These are phyloP conservation scores for Hymenochirus boettgeri DNA, from an alignment of 2,113 vertebrate genomes.

Conservation along the genomic window DNA sequence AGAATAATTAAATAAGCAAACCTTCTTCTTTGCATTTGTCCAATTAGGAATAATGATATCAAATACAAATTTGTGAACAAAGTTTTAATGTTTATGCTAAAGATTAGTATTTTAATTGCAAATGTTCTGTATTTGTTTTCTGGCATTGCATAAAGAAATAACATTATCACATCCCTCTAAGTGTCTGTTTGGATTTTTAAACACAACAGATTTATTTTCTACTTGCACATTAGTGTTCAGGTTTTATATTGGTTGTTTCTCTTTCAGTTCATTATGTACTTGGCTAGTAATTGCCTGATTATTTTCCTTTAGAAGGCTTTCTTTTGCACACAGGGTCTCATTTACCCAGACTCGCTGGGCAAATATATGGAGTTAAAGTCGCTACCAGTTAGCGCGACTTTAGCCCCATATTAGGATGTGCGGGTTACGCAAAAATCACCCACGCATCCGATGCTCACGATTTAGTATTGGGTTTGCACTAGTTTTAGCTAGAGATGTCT, in stretches of 20 bases:
- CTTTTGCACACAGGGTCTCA: too few species aligned
- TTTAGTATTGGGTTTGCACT: too few species aligned
- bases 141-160: too few species aligned
- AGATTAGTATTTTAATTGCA: neutral
- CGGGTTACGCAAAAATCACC: too few species aligned
- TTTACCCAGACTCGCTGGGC: too few species aligned
- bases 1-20: conserved; percentile 14
- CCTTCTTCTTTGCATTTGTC: conserved; percentile 22
- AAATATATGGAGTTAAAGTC: too few species aligned
- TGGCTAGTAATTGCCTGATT: conserved; percentile 28
- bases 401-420: too few species aligned
- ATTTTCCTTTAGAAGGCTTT: neutral
- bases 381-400: too few species aligned
- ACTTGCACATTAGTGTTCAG: conserved; percentile 14
- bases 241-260: conserved; percentile 28
- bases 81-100: conserved; percentile 9
- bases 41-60: conserved; percentile 41
- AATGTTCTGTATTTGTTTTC: conserved; percentile 13
- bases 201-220: conserved; percentile 20
- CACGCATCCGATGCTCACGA: too few species aligned
- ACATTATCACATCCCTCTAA: conserved; percentile 6
- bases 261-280: conserved; percentile 22
- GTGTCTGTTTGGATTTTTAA: conserved; percentile 19
- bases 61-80: conserved; percentile 10
- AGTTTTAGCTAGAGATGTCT: too few species aligned